Base-by-base conservation (phyloP, 2,888 invertebrate genomes). In the Drosophila infuscata region DNA sequence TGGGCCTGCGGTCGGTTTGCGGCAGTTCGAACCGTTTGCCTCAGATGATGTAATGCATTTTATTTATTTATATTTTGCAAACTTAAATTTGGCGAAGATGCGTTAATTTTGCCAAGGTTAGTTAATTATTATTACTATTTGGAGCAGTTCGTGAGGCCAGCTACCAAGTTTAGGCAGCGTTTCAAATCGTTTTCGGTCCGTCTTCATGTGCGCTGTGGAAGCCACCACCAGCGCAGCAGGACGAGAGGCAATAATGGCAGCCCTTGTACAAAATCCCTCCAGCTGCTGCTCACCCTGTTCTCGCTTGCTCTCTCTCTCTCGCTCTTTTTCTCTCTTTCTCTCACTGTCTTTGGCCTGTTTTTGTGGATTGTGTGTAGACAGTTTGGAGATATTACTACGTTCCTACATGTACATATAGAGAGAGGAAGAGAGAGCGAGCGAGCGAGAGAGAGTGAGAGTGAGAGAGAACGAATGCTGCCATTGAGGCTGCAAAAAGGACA, bases 341-440 rank as follows among this genome's bases (percentile, higher is more conserved):
- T 32, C 32, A 43, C 36, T 43, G 56, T 69, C 60, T 57, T 33
- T 59, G 51, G 54, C 35, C 49, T 46, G 63, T n/a, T 65, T 71
- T 81, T 80, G 85, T 85, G 85, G 85, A 85, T 87, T 85, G 88
- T 89, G 74, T 85, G 82, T 88, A 80, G 74, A 77, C 76, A 49
- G 33, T 74, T 77, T 87, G 82, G 81, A 82, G 89, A 89, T 84
- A 12, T n/a, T 52, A 11, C 1, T 46, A 46, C 25, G 43, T 46
- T 12, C 20, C 6, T 7, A 54, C 29, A 54, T 11, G 15, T 35
- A 17, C 3, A n/a, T 30, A n/a, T 30, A 29, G 33, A 15, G 38
- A 36, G 38, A 38, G 41, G 6, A 59, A 65, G 74, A 56, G 71
- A 12, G 54, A 29, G 32, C 3, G 61, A 11, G 30, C 32, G 56